Evolutionary conservation across 2,797 vertebrate species (phyloP), one percentile per base, ranked within the genome.

Genomic region (Glossophaga mutica): DNA sequence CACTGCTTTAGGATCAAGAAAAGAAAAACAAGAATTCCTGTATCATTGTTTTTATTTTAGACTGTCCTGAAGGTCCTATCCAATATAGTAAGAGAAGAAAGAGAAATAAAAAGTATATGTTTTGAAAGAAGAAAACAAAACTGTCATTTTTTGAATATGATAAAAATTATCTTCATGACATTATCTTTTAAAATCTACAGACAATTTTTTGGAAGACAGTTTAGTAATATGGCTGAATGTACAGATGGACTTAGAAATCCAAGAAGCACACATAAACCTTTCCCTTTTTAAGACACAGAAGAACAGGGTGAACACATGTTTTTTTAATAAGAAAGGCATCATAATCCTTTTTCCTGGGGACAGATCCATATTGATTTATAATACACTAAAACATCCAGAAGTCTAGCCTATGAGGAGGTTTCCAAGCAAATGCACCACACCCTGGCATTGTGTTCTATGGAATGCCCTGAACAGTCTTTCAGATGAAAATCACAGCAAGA

Each of bases 111-210:
- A 88, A 83, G 32, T 22, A 6, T 34, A 37, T 79, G 22, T 81
- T 93, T 71, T 77, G 11, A 74, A 95, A 87, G 42, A 95, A 87
- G 48, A 52, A 74, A 87, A 77, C 3, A 90, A 90, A 73, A 39
- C 26, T 57, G 4, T 83, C 55, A 39, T 65, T 74, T 44, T 67
- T 68, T 46, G 9, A 84, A 79, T 48, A 83, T 73, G 29, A 96
- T 15, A 87, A 89, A 79, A 94, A 90, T 77, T 70, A 82, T 55
- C 57, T 74, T 87, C 37, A 48, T 70, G 48, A 92, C 21, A 3
- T 26, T 26, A 57, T 39, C 39, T 92, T 78, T 91, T 26, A 46
- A 73, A 83, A 84, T 62, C 21, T 68, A 81, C n/a, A 37, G 48
- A 62, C 21, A 62, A 55, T 24, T 55, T 88, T 78, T 88, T 78